A percentile compares a stretch with the other conserved stretches of the same genome.
These are phyloP conservation scores for Clusia tigrina DNA, from an alignment of 2,888 invertebrate species.

Conservation along the genomic window DNA sequence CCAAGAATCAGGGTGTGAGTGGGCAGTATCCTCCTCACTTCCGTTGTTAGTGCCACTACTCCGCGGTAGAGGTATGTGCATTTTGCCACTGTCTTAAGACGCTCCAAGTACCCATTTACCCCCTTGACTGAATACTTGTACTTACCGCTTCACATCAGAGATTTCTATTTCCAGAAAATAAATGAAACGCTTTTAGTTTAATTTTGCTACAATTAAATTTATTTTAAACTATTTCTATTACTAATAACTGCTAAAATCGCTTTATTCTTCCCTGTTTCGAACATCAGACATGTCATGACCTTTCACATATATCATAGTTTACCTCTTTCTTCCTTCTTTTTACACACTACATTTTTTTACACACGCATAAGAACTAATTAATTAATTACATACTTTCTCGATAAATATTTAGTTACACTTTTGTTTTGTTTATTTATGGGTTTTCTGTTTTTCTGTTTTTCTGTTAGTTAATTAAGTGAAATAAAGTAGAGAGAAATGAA, in stretches of 20 bases:
- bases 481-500: constrained; percentile 18
- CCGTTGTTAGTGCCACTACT: too few species aligned
- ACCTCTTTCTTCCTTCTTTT: constrained; percentile 6
- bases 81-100: too few species aligned
- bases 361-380: constrained; percentile 10
- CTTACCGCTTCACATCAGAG: too few species aligned
- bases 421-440: constrained; percentile 8
- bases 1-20: too few species aligned
- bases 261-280: constrained; percentile 39
- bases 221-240: constrained; percentile 37
- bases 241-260: constrained; percentile 20
- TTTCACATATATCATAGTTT: constrained; percentile 7
- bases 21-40: too few species aligned
- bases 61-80: too few species aligned
- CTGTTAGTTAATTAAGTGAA: neutral
- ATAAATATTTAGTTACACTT: constrained; percentile 1
- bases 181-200: constrained; percentile 33
- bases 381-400: constrained; percentile 12
- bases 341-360: constrained; percentile 2
- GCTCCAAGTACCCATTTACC: too few species aligned
- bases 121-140: too few species aligned
- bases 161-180: too few species aligned
- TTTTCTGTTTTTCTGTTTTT: constrained; percentile 10
- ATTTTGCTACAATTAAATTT: constrained; percentile 57
- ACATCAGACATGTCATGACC: neutral